Base-by-base conservation (phyloP, 2,888 invertebrate genomes). In the Pristionchus fissidentatus region DNA sequence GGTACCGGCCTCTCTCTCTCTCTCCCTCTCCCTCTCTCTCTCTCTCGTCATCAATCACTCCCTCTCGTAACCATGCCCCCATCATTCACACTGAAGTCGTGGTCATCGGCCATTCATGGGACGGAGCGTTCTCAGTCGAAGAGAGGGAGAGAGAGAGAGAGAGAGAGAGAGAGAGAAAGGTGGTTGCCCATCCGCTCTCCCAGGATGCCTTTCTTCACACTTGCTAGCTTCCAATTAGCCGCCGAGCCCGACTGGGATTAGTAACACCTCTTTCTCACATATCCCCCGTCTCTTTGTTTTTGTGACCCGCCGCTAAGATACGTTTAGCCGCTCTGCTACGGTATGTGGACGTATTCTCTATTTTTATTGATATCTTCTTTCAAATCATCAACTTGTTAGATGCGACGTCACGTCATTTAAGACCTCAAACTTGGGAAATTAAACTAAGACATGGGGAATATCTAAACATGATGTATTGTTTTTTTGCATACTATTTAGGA, bases 151-250 rank as follows among this genome's bases (percentile, higher is more conserved):
- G 32, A 62, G 62, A 26, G 32, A 62, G 62, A 62, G 32, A 26
- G 62, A 62, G 32, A 62, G 62, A 62, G 32, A 62, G 62, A 62
- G 62, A 62, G 62, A 26, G 62, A 62, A n/a, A 62, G 62, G 32
- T 8, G n/a, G 32, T n/a, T n/a, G n/a, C n/a, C 41, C 66, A n/a
- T 32, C 43, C 49, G 26, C n/a, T 13, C n/a, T 46, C 43, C 46
- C n/a, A n/a, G 41, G 4, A 19, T 75, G 75, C 13, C 43, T 46
- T 43, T 52, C 15, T 52, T 75, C 32, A 75, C 75, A 75, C 75
- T 26, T 41, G 19, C 46, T 46, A 13, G 22, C 66, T 66, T 66
- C 66, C 66, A 66, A 66, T 66, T 66, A 66, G 66, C 66, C 38
- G 41, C 38, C 35, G 66, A 35, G 22, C 38, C 66, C 66, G 66